Evolutionary conservation across 2,888 invertebrate genomes (phyloP), one percentile per base, ranked within the genome.

Genomic region (Rhopalosiphum nymphaeae): DNA sequence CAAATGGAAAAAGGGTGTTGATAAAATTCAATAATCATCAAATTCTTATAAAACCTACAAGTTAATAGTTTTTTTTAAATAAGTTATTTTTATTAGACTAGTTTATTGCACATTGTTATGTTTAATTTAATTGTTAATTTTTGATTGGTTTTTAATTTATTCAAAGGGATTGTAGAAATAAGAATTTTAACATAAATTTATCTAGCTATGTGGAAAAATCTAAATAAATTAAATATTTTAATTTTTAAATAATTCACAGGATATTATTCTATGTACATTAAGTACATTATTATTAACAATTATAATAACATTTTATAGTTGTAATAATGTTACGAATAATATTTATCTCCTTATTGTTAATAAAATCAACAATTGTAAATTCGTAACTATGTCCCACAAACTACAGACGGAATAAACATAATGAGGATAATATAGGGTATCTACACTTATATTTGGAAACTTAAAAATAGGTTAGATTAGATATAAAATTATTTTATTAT

Each of bases 1-100:
- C 36, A 84, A 78, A 91, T 36, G 53, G 42, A 53, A 53, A 84
- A 91, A 53, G 26, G n/a, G 16, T 7, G 90, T 29, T 46, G n/a
- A 46, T 29, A 44, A 90, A 90, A 90, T 90, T 46, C n/a, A 67
- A 90, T 46, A 46, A 61, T 90, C n/a, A 46, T 90, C 11, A 36
- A 61, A 61, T n/a, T 61, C 9, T 16, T 1, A 61, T 61, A 9
- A 46, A 46, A 46, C 11, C 26, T 42, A n/a, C 7, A 57, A 57
- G 16, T 61, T 56, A 44, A 44, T 44, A 89, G 57, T 13, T 89
- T 57, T 5, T 7, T 57, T 57, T 89, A 16, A 89, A 61, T 42
- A 36, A 36, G 21, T 21, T 7, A 78, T 2, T 36, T 21, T 25
- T 10, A 9, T 78, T 78, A 36, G 21, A 67, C 16, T 67, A n/a